Evolutionary conservation across 2,888 invertebrate genomes (phyloP).

Genomic region (Arctia plantaginis): DNA sequence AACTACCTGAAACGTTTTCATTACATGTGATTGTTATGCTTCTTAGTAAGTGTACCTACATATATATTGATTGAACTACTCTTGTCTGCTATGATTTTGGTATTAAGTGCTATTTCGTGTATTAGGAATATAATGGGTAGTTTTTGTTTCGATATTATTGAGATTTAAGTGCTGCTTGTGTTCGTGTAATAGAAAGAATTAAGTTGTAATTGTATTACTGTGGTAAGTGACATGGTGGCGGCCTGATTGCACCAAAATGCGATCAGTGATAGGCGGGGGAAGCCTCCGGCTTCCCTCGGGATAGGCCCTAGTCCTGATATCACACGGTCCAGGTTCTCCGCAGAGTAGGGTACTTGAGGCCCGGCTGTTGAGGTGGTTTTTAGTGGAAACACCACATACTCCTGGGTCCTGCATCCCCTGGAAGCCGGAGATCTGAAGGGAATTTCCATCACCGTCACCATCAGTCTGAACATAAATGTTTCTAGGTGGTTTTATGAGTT

Average conservation of each 20-base stretch:
- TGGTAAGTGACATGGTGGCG: not conserved
- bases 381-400: too few species aligned
- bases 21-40: constrained; percentile 1
- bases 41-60: not conserved
- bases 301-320: too few species aligned
- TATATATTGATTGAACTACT: constrained; percentile 9
- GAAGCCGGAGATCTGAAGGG: too few species aligned
- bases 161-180: not conserved
- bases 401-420: too few species aligned
- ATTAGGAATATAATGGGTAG: constrained; percentile 28
- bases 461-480: too few species aligned
- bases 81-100: not conserved
- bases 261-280: too few species aligned
- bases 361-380: too few species aligned
- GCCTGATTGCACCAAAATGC: too few species aligned
- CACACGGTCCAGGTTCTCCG: too few species aligned
- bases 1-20: not conserved
- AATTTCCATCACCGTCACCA: too few species aligned
- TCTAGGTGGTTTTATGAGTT: not conserved
- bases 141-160: constrained; percentile 17
- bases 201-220: not conserved
- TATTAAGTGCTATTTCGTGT: constrained; percentile 41
- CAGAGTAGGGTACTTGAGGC: too few species aligned
- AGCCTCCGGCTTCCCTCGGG: too few species aligned
- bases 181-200: not conserved